These are phyloP conservation scores for Megalonaias nervosa DNA, from an alignment of 1,140 invertebrate genomes.

Conservation along the genomic window DNA sequence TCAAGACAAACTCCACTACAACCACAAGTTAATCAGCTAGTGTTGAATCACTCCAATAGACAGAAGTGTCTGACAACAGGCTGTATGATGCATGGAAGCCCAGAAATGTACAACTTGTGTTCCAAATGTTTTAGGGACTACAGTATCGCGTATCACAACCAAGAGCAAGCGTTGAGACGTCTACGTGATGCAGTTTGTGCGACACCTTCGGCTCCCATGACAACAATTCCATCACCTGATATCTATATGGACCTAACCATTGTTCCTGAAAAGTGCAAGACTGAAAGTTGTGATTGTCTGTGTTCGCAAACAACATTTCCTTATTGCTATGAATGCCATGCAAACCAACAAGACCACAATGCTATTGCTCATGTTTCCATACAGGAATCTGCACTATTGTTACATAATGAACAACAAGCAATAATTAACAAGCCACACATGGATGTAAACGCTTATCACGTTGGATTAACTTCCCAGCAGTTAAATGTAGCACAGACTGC, in stretches of 20 bases:
- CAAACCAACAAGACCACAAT: background rate
- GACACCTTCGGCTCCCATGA: too few species aligned
- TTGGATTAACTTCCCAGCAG: background rate
- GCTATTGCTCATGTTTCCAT: background rate
- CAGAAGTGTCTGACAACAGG: constrained; percentile 40
- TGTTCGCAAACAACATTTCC: constrained; percentile 56
- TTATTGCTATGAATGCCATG: constrained; percentile 54
- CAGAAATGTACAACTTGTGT: constrained; percentile 41
- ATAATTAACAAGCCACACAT: background rate
- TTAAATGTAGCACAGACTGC: constrained; percentile 13
- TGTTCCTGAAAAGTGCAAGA: constrained; percentile 42
- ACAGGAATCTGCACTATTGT: background rate
- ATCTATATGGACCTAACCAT: constrained; percentile 23
- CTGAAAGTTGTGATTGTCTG: constrained; percentile 46
- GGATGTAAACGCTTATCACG: background rate
- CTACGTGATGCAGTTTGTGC: too few species aligned
- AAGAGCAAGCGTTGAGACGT: constrained; percentile 14
- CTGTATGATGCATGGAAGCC: constrained; percentile 50
- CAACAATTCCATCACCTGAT: too few species aligned
- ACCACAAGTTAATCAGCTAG: background rate
- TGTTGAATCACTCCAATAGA: background rate
- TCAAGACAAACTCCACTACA: background rate
- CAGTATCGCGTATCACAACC: constrained; percentile 31
- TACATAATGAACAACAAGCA: background rate
- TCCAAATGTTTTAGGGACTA: constrained; percentile 50